Conservation (phyloP, 1,140 invertebrate genomes). For the Drosophila setifemur region DNA sequence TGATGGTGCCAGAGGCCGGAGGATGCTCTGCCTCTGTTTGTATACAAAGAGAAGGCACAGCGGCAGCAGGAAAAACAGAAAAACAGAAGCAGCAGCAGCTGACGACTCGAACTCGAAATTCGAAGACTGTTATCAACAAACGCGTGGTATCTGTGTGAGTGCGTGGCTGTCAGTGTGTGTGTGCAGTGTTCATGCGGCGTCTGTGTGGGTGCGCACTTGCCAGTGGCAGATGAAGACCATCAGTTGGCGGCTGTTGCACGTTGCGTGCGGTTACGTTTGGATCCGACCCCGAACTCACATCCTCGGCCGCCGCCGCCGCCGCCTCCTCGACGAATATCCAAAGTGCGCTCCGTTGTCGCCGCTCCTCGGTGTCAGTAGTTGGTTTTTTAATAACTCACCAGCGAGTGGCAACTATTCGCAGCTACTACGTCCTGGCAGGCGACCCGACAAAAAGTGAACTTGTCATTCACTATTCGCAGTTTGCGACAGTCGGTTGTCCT, state of each 20-base stretch:
- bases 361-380: constrained; percentile 12
- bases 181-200: background rate
- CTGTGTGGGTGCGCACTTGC: constrained; percentile 41
- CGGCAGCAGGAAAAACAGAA: constrained; percentile 29
- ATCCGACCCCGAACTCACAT: constrained; percentile 17
- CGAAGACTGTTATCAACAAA: constrained; percentile 77
- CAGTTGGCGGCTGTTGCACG: constrained; percentile 79
- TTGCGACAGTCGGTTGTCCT: constrained; percentile 54
- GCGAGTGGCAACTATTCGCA: constrained; percentile 32
- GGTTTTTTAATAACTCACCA: constrained; percentile 45
- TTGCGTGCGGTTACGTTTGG: constrained; percentile 65
- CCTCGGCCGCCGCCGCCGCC: constrained; percentile 11
- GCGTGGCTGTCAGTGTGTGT: constrained; percentile 1
- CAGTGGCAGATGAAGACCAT: constrained; percentile 61
- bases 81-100: constrained; percentile 54
- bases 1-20: constrained; percentile 1
- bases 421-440: constrained; percentile 36
- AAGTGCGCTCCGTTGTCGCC: constrained; percentile 48
- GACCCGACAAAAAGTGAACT: constrained; percentile 29
- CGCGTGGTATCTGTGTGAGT: constrained; percentile 7
- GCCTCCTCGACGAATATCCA: constrained; percentile 46
- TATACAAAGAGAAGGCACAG: constrained; percentile 27
- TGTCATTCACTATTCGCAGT: constrained; percentile 59
- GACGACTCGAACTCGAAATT: constrained; percentile 67
- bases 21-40: constrained; percentile 55